Conservation (phyloP, 2,113 vertebrate genomes). For the Colaptes auratus region DNA sequence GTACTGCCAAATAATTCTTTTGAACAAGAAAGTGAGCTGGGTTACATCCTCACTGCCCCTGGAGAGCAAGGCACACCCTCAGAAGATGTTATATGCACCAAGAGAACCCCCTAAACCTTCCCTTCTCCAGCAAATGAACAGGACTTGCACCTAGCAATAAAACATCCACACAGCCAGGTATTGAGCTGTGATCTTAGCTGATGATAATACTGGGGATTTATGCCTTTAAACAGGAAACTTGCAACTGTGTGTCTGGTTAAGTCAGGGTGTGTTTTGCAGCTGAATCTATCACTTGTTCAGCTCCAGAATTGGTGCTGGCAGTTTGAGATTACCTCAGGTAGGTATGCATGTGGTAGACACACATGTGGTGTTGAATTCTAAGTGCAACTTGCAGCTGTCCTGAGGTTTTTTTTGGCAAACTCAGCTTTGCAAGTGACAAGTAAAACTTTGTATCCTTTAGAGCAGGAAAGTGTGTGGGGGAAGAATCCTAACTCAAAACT, state of each 20-base stretch:
- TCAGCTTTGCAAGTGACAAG: not conserved
- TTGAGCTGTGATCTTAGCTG: not conserved
- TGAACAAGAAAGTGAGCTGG: not conserved
- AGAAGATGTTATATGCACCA: fast-evolving
- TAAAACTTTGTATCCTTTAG: not conserved
- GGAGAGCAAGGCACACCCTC: not conserved
- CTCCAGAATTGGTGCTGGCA: not conserved
- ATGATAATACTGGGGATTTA: not conserved
- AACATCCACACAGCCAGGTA: not conserved
- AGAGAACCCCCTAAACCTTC: not conserved
- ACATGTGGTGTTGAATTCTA: not conserved
- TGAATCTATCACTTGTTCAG: not conserved
- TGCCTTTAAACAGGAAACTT: not conserved
- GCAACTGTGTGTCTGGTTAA: not conserved
- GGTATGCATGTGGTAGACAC: not conserved
- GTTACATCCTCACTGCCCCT: not conserved
- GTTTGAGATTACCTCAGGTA: not conserved
- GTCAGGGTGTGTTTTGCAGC: not conserved
- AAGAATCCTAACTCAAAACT: not conserved
- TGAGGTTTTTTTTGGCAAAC: not conserved
- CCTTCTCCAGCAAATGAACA: not conserved
- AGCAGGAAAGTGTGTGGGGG: not conserved
- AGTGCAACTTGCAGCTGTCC: not conserved
- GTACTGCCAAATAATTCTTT: not conserved
- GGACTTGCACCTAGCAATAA: not conserved